phyloP scores from a whole-genome alignment of 1,140 invertebrate species.

The Lanistes nyassanus region DNA sequence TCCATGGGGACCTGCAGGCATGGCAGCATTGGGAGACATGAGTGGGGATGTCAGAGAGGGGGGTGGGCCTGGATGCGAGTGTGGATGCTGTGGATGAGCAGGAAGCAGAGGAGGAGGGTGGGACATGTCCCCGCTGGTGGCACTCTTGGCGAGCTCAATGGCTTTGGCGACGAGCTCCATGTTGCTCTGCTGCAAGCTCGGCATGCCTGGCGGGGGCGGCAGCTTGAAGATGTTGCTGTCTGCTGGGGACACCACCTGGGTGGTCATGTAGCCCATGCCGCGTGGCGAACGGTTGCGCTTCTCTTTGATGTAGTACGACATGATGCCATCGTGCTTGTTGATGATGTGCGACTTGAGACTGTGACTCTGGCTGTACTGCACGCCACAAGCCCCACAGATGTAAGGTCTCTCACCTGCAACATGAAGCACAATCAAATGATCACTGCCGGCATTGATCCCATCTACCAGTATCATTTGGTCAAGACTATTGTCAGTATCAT shows the following conservation, averaged over 20 bases:
- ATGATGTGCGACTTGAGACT: conserved; percentile 65
- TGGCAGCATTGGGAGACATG: conserved; percentile 23
- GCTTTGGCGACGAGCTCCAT: conserved; percentile 34
- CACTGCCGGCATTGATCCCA: too few species aligned
- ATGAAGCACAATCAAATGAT: background rate
- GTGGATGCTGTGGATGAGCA: conserved; percentile 27
- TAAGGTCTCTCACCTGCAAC: conserved; percentile 60
- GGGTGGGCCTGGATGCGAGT: conserved; percentile 18
- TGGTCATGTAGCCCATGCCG: conserved; percentile 58
- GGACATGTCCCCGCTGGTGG: conserved; percentile 23
- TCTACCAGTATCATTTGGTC: too few species aligned
- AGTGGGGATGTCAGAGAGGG: conserved; percentile 26
- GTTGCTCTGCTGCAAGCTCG: conserved; percentile 32
- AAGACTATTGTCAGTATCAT: too few species aligned
- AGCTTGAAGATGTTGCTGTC: conserved; percentile 53
- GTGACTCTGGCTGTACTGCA: conserved; percentile 63
- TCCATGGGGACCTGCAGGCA: conserved; percentile 20
- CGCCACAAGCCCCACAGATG: conserved; percentile 63
- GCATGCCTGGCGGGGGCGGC: conserved; percentile 41
- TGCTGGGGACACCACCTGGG: conserved; percentile 37
- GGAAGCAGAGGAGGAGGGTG: conserved; percentile 13
- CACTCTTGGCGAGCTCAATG: conserved; percentile 40
- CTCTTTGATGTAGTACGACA: conserved; percentile 64
- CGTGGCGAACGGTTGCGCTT: conserved; percentile 60
- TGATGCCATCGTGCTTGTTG: conserved; percentile 63